Percentiles rank a stretch among this genome's conserved stretches.
Evolutionary conservation across 2,113 vertebrate species (phyloP).

Genomic region (Channa argus): DNA sequence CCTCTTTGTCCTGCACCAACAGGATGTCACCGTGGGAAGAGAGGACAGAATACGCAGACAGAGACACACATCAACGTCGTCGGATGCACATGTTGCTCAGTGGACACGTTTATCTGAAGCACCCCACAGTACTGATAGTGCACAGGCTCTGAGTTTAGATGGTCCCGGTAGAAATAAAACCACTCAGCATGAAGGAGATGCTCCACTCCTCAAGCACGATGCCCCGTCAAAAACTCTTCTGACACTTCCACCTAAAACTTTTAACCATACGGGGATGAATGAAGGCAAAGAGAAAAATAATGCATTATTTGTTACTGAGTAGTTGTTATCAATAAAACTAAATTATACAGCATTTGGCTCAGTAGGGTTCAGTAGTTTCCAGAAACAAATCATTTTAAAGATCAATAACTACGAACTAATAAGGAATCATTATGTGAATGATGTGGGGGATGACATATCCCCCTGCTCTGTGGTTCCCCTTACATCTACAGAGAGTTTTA

Average conservation of each 20-base stretch:
- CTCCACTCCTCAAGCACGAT: conserved; percentile 6
- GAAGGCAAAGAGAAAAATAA: background rate
- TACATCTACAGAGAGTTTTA: no score
- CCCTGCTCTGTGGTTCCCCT: no score
- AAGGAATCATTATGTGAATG: no score
- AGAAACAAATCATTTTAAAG: no score
- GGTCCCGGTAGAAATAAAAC: conserved; percentile 44
- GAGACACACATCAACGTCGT: conserved; percentile 54
- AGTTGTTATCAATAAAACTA: background rate
- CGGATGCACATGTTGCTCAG: conserved; percentile 2
- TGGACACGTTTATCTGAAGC: conserved; percentile 50
- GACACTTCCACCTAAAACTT: conserved; percentile 15
- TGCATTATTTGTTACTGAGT: background rate
- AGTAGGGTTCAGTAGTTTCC: no score
- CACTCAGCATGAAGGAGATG: conserved; percentile 23
- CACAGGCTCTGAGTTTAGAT: conserved; percentile 24
- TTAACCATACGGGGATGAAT: background rate
- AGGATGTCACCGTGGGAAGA: conserved; percentile 16
- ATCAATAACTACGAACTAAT: no score
- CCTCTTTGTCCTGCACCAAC: conserved; percentile 12
- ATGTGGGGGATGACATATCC: no score
- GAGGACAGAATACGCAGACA: conserved; percentile 41
- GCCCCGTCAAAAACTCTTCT: conserved; percentile 10
- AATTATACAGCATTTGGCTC: background rate
- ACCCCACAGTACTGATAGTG: conserved; percentile 8